These are phyloP conservation scores for Brachynemurus nebulosus DNA, from an alignment of 2,888 invertebrate species.

Conservation along the genomic window DNA sequence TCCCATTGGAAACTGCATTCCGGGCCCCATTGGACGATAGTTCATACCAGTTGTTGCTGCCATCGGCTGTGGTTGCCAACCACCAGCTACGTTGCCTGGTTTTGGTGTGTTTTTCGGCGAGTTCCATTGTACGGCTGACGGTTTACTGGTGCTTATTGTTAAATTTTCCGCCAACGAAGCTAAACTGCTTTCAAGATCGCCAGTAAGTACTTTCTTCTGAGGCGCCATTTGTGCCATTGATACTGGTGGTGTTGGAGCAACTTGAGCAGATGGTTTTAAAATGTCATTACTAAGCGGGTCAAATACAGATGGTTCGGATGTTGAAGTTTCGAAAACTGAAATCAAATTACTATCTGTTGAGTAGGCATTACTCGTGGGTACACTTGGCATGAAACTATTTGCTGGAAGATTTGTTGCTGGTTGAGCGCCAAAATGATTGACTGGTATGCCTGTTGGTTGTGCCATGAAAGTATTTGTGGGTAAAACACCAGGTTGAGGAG, in stretches of 20 bases:
- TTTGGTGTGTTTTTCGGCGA: conserved; percentile 58
- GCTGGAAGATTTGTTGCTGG: conserved; percentile 1
- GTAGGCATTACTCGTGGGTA: conserved; percentile 14
- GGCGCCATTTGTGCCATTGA: conserved; percentile 27
- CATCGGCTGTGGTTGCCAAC: conserved; percentile 79
- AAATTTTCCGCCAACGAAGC: conserved; percentile 89
- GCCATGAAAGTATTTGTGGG: too few species aligned
- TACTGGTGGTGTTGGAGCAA: conserved; percentile 21
- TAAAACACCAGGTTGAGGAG: too few species aligned
- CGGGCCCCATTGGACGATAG: conserved; percentile 62
- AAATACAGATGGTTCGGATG: conserved; percentile 34
- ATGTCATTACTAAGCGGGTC: conserved; percentile 47
- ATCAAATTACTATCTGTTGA: conserved; percentile 32
- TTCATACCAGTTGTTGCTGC: conserved; percentile 72
- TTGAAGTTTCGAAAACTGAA: conserved; percentile 34
- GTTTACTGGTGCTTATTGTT: conserved; percentile 58
- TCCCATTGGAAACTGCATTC: conserved; percentile 15
- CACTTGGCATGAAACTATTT: too few species aligned
- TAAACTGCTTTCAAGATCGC: conserved; percentile 87
- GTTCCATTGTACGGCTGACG: conserved; percentile 68
- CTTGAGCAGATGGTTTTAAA: conserved; percentile 38
- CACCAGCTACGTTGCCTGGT: conserved; percentile 61
- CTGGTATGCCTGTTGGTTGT: too few species aligned
- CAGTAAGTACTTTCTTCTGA: conserved; percentile 56
- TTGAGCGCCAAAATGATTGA: conserved; percentile 12